Base-by-base conservation (phyloP, 2,113 vertebrate genomes). In the Oreocharis arfaki region DNA sequence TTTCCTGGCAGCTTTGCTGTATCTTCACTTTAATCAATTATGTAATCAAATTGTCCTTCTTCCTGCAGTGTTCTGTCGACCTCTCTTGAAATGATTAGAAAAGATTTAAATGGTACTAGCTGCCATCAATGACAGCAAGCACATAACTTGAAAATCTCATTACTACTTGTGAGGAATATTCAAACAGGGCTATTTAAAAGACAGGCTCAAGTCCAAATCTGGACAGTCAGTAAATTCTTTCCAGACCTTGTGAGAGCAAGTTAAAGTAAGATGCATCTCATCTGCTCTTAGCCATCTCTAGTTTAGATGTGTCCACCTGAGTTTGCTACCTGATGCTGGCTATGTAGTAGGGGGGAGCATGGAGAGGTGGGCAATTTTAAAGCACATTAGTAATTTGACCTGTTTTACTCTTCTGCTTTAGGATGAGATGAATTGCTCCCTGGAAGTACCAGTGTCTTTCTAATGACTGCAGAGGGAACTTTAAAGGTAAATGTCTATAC, bases 1-100 rank as follows among this genome's bases (percentile, higher is more conserved):
- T 87, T 63, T 74, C 60, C 92, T 91, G 87, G 95, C 91, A 95
- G 70, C 69, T 86, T 94, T 80, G 22, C 59, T 92, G 52, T 49
- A 55, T 74, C 94, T 92, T 75, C 70, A 56, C 65, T 95, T 93
- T 89, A 89, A 93, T 91, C 83, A 86, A 49, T 93, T 82, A 87
- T 20, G 26, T 73, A 92, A 92, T 94, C 61, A 53, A 79, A 91
- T 89, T 91, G 42, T 63, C 70, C 74, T 90, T 59, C n/a, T 50
- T 89, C 17, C 52, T 86, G 50, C 67, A 74, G 41, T 56, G 44
- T 70, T 94, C 80, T 83, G 49, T 75, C 23, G 53, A 89, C 61
- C 68, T 87, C 46, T 92, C 61, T 81, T 94, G 50, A 92, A 95
- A 94, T 84, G 15, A 94, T 95, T 93, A 87, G 64, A 26, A 91